These are phyloP conservation scores for Eupelmus urozonus DNA, from an alignment of 2,888 invertebrate species.

Conservation along the genomic window DNA sequence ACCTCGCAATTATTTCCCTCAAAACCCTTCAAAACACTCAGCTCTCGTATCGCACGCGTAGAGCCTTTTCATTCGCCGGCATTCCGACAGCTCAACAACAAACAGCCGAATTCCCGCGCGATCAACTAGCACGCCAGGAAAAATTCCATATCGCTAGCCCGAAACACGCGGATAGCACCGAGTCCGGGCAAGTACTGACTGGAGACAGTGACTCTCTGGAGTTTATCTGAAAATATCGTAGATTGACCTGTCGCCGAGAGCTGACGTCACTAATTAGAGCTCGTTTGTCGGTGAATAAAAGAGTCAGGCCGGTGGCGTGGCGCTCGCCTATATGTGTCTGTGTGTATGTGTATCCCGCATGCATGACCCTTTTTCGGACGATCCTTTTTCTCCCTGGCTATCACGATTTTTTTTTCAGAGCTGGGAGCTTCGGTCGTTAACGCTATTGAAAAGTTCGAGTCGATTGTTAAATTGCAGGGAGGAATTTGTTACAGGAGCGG, in stretches of 20 bases:
- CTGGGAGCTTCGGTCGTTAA: too few relatives aligned
- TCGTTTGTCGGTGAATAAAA: constrained; percentile 63
- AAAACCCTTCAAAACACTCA: background rate
- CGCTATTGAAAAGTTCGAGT: too few relatives aligned
- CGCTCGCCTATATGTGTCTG: background rate
- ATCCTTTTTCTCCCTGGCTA: background rate
- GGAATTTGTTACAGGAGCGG: too few relatives aligned
- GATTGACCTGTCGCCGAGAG: constrained; percentile 75
- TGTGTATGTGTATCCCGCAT: background rate
- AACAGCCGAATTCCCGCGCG: constrained; percentile 9
- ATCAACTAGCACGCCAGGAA: background rate
- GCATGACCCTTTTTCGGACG: background rate
- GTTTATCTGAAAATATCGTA: constrained; percentile 73
- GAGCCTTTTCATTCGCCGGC: background rate
- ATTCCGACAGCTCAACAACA: background rate
- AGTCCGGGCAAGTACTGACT: constrained; percentile 61
- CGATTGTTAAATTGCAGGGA: too few relatives aligned
- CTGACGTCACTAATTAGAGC: constrained; percentile 76
- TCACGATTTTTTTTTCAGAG: background rate
- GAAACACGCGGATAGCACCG: constrained; percentile 57
- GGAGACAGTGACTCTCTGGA: constrained; percentile 67
- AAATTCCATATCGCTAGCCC: constrained; percentile 19
- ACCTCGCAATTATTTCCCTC: background rate
- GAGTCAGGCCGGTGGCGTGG: constrained; percentile 5
- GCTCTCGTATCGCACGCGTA: background rate